phyloP scores from a whole-genome alignment of 2,888 invertebrate species.

The Drosophila pseudotalamancana region DNA sequence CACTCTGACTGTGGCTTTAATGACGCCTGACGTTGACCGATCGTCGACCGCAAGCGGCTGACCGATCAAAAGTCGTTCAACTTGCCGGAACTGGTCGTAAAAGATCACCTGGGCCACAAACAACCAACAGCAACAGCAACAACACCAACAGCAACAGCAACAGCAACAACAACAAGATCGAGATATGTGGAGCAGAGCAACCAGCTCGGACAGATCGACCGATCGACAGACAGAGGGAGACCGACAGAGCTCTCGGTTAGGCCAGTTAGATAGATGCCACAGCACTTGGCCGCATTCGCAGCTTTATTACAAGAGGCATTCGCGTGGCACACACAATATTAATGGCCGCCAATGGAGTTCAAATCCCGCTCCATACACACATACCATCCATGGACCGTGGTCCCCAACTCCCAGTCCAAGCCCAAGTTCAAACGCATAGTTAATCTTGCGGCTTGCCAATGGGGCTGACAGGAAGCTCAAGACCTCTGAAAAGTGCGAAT shows the following conservation, averaged over 20 bases:
- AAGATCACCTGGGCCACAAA: conserved; percentile 74
- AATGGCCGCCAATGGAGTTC: conserved; percentile 73
- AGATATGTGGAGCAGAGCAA: conserved; percentile 63
- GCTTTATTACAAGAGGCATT: conserved; percentile 48
- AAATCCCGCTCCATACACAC: conserved; percentile 35
- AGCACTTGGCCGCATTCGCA: conserved; percentile 57
- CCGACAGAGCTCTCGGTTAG: conserved; percentile 2
- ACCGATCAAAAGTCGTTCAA: conserved; percentile 81
- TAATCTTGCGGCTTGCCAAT: conserved; percentile 53
- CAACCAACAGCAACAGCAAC: no score
- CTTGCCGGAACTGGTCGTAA: conserved; percentile 80
- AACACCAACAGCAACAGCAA: no score
- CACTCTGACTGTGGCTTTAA: conserved; percentile 55
- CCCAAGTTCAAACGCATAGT: conserved; percentile 60
- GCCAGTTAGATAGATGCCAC: conserved; percentile 46
- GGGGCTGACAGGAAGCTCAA: conserved; percentile 54
- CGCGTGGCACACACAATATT: conserved; percentile 70
- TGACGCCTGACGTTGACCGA: conserved; percentile 82
- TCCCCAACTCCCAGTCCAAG: not conserved
- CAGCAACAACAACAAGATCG: conserved; percentile 19
- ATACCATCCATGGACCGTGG: conserved; percentile 1
- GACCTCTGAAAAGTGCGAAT: conserved; percentile 41
- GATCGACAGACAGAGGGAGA: conserved; percentile 1
- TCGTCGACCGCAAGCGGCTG: conserved; percentile 80
- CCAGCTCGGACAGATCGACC: conserved; percentile 15